A percentile compares a stretch with the other conserved stretches of the same genome.
phyloP scores from a whole-genome alignment of 1,140 invertebrate species.

The Drosophila ficusphila region DNA sequence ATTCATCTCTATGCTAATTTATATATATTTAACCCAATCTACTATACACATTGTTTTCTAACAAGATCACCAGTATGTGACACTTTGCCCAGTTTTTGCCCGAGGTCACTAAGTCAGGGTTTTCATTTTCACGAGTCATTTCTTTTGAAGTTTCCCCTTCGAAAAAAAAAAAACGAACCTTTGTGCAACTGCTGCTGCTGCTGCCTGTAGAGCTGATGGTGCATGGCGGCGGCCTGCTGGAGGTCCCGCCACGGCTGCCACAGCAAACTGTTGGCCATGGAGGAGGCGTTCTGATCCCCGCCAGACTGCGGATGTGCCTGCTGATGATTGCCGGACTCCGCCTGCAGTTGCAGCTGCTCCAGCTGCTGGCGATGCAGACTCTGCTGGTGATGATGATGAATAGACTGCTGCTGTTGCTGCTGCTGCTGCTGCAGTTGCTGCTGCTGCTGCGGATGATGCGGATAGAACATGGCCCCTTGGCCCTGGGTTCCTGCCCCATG shows the following conservation, averaged over 20 bases:
- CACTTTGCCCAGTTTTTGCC: conserved; percentile 23
- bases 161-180: conserved; percentile 75
- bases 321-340: conserved; percentile 22
- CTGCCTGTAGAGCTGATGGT: conserved; percentile 75
- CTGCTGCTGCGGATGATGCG: conserved; percentile 38
- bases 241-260: conserved; percentile 82
- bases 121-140: conserved; percentile 22
- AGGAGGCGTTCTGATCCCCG: conserved; percentile 57
- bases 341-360: conserved; percentile 24
- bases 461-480: conserved; percentile 41
- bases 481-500: conserved; percentile 2
- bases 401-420: too few relatives aligned
- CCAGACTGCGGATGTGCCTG: conserved; percentile 42
- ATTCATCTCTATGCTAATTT: neutral
- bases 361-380: conserved; percentile 22
- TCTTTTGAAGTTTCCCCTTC: conserved; percentile 2
- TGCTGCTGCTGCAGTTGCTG: conserved; percentile 10
- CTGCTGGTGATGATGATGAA: conserved; percentile 4
- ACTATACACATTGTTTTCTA: neutral
- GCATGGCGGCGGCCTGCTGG: conserved; percentile 75
- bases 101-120: conserved; percentile 24
- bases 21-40: too few relatives aligned
- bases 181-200: conserved; percentile 73
- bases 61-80: conserved; percentile 38
- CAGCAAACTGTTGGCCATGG: conserved; percentile 74